These are phyloP conservation scores for Hippocampus zosterae DNA, from an alignment of 2,113 vertebrate genomes.

Conservation along the genomic window DNA sequence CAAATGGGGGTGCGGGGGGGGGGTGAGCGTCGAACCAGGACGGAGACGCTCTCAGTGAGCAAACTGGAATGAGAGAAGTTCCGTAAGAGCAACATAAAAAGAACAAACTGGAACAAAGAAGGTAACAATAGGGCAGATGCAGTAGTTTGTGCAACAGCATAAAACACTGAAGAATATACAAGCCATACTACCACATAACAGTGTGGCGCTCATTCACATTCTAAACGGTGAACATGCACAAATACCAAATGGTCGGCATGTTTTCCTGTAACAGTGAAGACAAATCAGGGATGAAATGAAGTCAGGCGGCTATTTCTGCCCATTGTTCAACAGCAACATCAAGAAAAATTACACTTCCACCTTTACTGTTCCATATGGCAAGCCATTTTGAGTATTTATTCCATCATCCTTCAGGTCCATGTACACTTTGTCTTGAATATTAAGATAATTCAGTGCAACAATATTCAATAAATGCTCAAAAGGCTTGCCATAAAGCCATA, in stretches of 20 bases:
- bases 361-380: not conserved
- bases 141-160: slow-evolving; percentile 51
- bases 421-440: too few species aligned
- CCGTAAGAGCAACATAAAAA: slow-evolving; percentile 23
- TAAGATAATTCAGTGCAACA: too few species aligned
- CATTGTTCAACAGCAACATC: not conserved
- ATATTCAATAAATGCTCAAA: too few species aligned
- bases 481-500: not conserved
- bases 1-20: slow-evolving; percentile 4
- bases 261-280: slow-evolving; percentile 14
- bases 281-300: slow-evolving; percentile 6
- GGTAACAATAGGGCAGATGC: slow-evolving; percentile 41
- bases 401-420: not conserved
- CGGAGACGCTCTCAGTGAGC: slow-evolving; percentile 28
- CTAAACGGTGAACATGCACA: slow-evolving; percentile 1
- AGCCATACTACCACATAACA: slow-evolving; percentile 34
- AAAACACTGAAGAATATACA: slow-evolving; percentile 60
- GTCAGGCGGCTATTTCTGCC: not conserved
- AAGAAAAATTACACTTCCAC: not conserved
- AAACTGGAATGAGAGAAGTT: slow-evolving; percentile 39
- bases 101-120: not conserved
- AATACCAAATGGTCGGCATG: not conserved
- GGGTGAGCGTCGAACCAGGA: slow-evolving; percentile 20
- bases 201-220: slow-evolving; percentile 13
- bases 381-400: not conserved